Evolutionary conservation across 1,140 invertebrate genomes (phyloP).

Genomic region (Atopsyche davidsoni): DNA sequence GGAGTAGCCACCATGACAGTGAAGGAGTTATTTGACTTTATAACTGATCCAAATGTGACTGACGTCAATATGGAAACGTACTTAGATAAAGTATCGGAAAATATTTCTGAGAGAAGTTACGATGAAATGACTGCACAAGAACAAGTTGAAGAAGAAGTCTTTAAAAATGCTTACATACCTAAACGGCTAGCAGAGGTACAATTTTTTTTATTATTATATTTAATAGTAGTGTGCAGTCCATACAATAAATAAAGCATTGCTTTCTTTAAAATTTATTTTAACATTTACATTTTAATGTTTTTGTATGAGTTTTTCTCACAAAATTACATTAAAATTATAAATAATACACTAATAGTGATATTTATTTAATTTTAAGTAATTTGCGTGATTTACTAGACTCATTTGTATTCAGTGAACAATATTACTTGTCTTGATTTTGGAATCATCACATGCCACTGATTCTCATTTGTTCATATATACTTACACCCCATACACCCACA

Average conservation of each 20-base stretch:
- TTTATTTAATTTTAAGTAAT: too few species aligned
- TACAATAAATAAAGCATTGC: background rate
- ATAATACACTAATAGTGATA: background rate
- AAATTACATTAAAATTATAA: slow-evolving; percentile 5
- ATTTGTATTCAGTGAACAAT: too few species aligned
- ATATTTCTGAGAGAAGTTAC: slow-evolving; percentile 53
- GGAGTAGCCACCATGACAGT: slow-evolving; percentile 84
- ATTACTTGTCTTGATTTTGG: too few species aligned
- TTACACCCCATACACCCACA: too few species aligned
- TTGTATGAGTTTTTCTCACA: background rate
- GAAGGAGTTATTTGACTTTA: slow-evolving; percentile 92
- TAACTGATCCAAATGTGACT: slow-evolving; percentile 83
- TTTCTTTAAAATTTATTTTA: background rate
- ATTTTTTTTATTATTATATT: too few species aligned
- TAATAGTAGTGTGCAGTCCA: slow-evolving; percentile 6
- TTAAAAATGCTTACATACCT: slow-evolving; percentile 92
- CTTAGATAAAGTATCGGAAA: slow-evolving; percentile 64
- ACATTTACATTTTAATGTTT: slow-evolving; percentile 3
- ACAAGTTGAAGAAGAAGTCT: slow-evolving; percentile 81
- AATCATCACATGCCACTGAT: too few species aligned
- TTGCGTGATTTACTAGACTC: too few species aligned
- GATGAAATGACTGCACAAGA: slow-evolving; percentile 62
- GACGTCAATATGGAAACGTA: slow-evolving; percentile 77
- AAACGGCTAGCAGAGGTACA: slow-evolving; percentile 84
- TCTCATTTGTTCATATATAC: too few species aligned